These are phyloP conservation scores for Fregetta grallaria DNA, from an alignment of 2,113 vertebrate genomes.

Conservation along the genomic window DNA sequence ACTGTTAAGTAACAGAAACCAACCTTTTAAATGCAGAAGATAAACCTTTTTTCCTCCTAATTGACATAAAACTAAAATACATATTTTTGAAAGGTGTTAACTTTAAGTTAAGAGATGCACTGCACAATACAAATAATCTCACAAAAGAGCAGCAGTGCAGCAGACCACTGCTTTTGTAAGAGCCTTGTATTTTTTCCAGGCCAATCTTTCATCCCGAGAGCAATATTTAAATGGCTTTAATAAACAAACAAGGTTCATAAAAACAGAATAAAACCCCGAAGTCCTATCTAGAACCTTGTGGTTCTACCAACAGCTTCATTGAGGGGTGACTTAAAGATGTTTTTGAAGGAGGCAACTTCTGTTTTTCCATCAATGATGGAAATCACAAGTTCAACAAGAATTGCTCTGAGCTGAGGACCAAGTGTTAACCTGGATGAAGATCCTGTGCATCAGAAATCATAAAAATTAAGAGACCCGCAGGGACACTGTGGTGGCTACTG, in stretches of 20 bases:
- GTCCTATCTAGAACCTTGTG: not conserved
- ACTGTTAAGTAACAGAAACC: not conserved
- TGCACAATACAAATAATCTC: not conserved
- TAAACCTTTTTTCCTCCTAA: not conserved
- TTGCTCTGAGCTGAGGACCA: not conserved
- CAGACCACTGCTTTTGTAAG: not conserved
- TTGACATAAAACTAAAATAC: not conserved
- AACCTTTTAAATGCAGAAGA: not conserved
- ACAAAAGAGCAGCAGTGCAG: not conserved
- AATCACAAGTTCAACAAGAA: not conserved
- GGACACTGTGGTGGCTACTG: not conserved
- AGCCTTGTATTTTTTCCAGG: not conserved
- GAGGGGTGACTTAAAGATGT: not conserved
- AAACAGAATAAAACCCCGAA: not conserved
- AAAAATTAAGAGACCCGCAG: accelerated
- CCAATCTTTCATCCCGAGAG: not conserved
- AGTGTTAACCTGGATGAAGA: not conserved
- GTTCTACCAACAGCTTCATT: not conserved
- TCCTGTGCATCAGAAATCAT: not conserved
- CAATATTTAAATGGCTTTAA: not conserved
- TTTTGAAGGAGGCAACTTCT: not conserved
- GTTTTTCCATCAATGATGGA: not conserved
- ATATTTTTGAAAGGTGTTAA: not conserved
- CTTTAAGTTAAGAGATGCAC: not conserved
- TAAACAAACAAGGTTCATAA: not conserved